A percentile compares a stretch with the other conserved stretches of the same genome.
Evolutionary conservation across 2,113 vertebrate genomes (phyloP).

Genomic region (Patagioenas fasciata): DNA sequence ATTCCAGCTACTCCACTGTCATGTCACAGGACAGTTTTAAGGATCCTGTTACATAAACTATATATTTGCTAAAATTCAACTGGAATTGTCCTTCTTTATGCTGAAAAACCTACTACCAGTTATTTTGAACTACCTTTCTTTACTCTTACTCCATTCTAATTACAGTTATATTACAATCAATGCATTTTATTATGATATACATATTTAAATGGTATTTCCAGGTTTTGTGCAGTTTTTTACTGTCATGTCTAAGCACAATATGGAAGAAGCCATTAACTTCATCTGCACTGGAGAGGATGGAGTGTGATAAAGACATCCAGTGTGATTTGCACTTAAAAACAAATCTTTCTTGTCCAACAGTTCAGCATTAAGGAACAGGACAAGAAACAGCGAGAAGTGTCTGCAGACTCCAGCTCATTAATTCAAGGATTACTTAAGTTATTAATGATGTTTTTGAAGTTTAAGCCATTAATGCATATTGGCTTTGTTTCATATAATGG

Average conservation of each 20-base stretch:
- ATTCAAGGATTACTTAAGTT: slow-evolving; percentile 36
- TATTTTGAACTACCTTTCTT: neutral
- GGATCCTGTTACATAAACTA: neutral
- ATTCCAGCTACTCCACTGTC: neutral
- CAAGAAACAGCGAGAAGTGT: slow-evolving; percentile 11
- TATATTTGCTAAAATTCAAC: neutral
- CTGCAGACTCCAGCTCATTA: slow-evolving; percentile 23
- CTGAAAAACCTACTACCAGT: neutral
- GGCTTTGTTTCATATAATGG: slow-evolving; percentile 23
- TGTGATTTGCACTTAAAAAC: neutral
- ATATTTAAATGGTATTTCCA: neutral
- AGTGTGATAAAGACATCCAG: neutral
- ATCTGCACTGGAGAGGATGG: neutral
- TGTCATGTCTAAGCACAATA: neutral
- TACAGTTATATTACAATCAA: neutral
- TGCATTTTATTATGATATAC: neutral
- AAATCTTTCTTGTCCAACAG: neutral
- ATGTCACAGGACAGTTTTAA: neutral
- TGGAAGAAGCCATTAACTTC: neutral
- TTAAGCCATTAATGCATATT: neutral
- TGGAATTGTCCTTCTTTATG: neutral
- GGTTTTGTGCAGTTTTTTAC: neutral
- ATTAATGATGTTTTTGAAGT: slow-evolving; percentile 34
- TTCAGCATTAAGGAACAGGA: neutral
- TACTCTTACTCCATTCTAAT: neutral